phyloP scores from a whole-genome alignment of 2,797 vertebrate genomes.

The Holocentrus rufus region DNA sequence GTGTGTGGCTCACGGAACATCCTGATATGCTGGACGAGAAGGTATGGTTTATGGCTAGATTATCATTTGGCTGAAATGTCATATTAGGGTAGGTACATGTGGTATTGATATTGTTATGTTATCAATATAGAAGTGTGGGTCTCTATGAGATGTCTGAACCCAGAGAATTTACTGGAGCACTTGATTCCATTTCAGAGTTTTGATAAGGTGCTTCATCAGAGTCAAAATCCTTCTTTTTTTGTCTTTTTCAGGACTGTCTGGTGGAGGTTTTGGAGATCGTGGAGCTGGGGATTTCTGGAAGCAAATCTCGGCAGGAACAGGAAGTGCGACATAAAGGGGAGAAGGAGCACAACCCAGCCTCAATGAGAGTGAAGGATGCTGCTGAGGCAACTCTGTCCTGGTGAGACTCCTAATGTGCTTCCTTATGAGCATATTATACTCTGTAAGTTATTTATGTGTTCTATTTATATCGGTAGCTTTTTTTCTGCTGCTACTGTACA shows the following conservation, averaged over 20 bases:
- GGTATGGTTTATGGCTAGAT: constrained; percentile 69
- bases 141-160: too few relatives aligned
- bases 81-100: background rate
- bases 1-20: constrained; percentile 95
- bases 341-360: constrained; percentile 95
- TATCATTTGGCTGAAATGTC: background rate
- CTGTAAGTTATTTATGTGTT: background rate
- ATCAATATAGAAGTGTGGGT: too few relatives aligned
- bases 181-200: too few relatives aligned
- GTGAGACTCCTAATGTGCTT: constrained; percentile 74
- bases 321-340: constrained; percentile 95
- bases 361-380: constrained; percentile 96
- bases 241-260: constrained; percentile 87
- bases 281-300: constrained; percentile 95
- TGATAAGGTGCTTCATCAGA: background rate
- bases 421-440: too few relatives aligned
- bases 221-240: background rate
- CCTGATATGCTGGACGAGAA: constrained; percentile 96
- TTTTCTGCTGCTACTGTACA: background rate
- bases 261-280: constrained; percentile 96
- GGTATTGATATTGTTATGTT: background rate
- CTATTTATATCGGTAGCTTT: too few relatives aligned
- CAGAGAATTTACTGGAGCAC: too few relatives aligned
- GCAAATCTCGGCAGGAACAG: constrained; percentile 93
- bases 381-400: constrained; percentile 95